phyloP scores from a whole-genome alignment of 1,140 invertebrate species.

The Drosophila azteca region DNA sequence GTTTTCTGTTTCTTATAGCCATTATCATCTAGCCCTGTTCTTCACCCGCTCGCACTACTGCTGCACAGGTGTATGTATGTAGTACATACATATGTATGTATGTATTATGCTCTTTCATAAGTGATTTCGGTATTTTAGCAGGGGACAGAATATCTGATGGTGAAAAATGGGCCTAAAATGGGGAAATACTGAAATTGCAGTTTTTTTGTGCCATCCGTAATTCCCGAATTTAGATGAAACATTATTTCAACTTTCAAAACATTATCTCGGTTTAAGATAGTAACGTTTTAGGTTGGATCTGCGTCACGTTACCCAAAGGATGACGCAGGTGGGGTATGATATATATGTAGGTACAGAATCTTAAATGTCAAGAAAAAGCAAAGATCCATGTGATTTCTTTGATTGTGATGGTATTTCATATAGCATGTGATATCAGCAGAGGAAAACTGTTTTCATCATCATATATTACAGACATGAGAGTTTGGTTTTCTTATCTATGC shows the following conservation, averaged over 20 bases:
- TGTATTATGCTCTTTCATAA: background rate
- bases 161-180: background rate
- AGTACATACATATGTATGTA: background rate
- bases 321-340: conserved; percentile 14
- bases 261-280: too few relatives aligned
- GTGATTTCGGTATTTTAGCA: background rate
- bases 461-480: too few relatives aligned
- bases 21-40: background rate
- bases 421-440: too few relatives aligned
- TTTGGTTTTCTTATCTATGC: too few relatives aligned
- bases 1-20: conserved; percentile 10
- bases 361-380: background rate
- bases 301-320: conserved; percentile 4
- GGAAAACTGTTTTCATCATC: too few relatives aligned
- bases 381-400: too few relatives aligned
- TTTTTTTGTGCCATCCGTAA: too few relatives aligned
- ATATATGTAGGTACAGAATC: too few relatives aligned
- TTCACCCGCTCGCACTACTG: too few relatives aligned
- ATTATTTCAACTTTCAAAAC: too few relatives aligned
- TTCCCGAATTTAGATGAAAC: too few relatives aligned
- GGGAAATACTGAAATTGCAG: background rate
- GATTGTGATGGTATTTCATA: too few relatives aligned
- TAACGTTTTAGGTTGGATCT: background rate
- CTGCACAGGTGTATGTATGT: background rate
- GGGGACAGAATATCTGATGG: background rate